These are phyloP conservation scores for Donacobius atricapilla DNA, from an alignment of 2,113 vertebrate genomes.

Conservation along the genomic window DNA sequence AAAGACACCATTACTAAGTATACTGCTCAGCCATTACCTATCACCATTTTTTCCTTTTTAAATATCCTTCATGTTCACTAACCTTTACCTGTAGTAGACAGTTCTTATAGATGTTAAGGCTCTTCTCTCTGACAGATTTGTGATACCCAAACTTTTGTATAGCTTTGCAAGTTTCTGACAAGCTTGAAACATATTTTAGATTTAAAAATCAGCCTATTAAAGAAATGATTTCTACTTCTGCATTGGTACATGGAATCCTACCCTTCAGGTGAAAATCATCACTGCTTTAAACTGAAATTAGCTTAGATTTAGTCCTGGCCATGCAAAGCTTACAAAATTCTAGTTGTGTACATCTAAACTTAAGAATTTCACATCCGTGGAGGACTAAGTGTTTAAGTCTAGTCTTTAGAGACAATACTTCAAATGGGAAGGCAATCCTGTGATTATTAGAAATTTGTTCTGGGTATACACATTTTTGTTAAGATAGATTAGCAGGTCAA, in stretches of 20 bases:
- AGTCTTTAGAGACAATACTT: neutral
- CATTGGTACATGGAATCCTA: neutral
- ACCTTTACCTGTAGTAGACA: neutral
- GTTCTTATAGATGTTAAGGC: neutral
- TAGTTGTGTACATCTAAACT: neutral
- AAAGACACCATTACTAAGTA: neutral
- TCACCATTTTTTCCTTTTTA: neutral
- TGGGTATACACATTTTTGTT: neutral
- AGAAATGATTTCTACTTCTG: neutral
- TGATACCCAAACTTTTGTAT: neutral
- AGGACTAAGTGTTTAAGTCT: neutral
- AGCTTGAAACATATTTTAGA: neutral
- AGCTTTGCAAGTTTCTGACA: neutral
- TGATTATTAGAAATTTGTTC: neutral
- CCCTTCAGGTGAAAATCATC: neutral
- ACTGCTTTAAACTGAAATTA: neutral
- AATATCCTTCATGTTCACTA: neutral
- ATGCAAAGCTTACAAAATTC: neutral
- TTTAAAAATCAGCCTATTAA: neutral
- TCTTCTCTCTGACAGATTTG: neutral
- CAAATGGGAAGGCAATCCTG: neutral
- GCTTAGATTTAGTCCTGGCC: neutral
- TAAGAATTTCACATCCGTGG: neutral
- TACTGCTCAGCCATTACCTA: neutral
- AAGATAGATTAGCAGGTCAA: neutral